Evolutionary conservation across 2,888 invertebrate genomes (phyloP).

Genomic region (Eustalomyia histrio): DNA sequence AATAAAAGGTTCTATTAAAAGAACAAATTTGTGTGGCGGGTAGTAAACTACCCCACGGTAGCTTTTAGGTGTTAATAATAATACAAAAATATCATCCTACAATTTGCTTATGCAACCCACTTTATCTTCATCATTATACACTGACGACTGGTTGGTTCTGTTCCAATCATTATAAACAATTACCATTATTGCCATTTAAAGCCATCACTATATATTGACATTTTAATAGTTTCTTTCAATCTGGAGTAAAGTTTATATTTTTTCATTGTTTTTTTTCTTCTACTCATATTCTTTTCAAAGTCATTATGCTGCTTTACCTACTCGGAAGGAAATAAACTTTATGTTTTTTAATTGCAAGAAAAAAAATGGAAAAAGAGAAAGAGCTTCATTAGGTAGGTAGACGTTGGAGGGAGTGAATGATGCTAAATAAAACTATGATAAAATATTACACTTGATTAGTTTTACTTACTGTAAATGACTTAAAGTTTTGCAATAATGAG

Average conservation of each 20-base stretch:
- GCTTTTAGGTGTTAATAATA: too few relatives aligned
- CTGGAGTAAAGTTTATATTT: not conserved
- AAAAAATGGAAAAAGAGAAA: not conserved
- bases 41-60: too few relatives aligned
- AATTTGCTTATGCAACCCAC: not conserved
- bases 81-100: too few relatives aligned
- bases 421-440: not conserved
- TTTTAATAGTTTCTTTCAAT: slow-evolving; percentile 53
- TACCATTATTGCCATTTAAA: slow-evolving; percentile 35
- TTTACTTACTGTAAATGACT: slow-evolving; percentile 28
- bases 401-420: not conserved
- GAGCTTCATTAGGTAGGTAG: not conserved
- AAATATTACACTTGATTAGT: slow-evolving; percentile 25
- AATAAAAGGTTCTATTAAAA: too few relatives aligned
- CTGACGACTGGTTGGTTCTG: not conserved
- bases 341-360: not conserved
- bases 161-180: slow-evolving; percentile 49
- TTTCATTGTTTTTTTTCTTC: too few relatives aligned
- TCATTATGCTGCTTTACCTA: not conserved
- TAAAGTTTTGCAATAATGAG: slow-evolving; percentile 32
- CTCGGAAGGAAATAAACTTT: slow-evolving; percentile 1
- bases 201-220: slow-evolving; percentile 39
- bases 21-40: too few relatives aligned
- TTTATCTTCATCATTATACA: not conserved
- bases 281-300: not conserved